phyloP scores from a whole-genome alignment of 1,140 invertebrate species.

The Araneus ventricosus region DNA sequence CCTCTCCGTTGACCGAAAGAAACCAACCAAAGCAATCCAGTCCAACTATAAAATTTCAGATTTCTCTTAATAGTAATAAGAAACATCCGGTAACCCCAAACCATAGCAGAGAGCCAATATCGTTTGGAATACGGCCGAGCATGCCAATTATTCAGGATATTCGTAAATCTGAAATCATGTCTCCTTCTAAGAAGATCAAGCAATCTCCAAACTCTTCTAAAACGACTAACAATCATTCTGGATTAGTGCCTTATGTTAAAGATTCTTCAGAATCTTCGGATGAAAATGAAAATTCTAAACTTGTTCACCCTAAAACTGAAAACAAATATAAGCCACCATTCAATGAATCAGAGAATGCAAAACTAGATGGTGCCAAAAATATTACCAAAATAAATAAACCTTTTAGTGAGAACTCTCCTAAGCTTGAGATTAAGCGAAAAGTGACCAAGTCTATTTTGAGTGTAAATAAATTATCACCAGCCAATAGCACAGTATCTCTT shows the following conservation, averaged over 20 bases:
- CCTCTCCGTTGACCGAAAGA: constrained; percentile 46
- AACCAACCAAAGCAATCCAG: constrained; percentile 46
- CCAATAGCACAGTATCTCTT: not conserved
- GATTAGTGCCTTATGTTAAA: constrained; percentile 79
- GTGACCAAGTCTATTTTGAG: constrained; percentile 5
- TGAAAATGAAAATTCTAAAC: constrained; percentile 75
- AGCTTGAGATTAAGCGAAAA: constrained; percentile 55
- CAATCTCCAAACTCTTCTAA: not conserved
- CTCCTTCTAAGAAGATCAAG: constrained; percentile 11
- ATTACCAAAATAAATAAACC: not conserved
- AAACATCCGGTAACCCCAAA: constrained; percentile 38
- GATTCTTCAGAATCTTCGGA: constrained; percentile 79
- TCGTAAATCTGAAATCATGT: not conserved
- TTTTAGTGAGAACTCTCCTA: not conserved
- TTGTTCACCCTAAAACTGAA: constrained; percentile 12
- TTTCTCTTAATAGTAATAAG: constrained; percentile 39
- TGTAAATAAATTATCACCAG: not conserved
- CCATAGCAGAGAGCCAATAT: constrained; percentile 22
- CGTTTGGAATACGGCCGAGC: constrained; percentile 18
- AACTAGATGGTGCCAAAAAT: constrained; percentile 36
- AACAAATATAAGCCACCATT: not conserved
- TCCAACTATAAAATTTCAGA: constrained; percentile 27
- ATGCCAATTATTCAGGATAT: constrained; percentile 15
- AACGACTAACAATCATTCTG: constrained; percentile 34
- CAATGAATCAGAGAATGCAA: not conserved